These are phyloP conservation scores for Erpetoichthys calabaricus DNA, from an alignment of 2,797 vertebrate genomes.

Conservation along the genomic window DNA sequence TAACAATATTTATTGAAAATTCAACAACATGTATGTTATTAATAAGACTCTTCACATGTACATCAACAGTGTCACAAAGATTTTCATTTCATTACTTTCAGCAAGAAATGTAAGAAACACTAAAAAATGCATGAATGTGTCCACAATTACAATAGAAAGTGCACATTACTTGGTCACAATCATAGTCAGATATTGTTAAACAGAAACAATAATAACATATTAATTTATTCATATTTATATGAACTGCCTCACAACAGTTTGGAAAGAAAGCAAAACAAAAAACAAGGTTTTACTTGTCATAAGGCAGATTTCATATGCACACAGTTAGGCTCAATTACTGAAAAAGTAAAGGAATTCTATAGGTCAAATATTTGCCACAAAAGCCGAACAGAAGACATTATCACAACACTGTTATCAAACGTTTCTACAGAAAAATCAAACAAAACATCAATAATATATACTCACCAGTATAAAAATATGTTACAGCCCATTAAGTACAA, in stretches of 20 bases:
- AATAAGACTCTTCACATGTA: conserved; percentile 63
- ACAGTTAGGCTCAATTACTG: conserved; percentile 23
- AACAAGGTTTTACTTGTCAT: conserved; percentile 62
- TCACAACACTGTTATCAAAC: conserved; percentile 51
- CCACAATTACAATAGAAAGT: conserved; percentile 72
- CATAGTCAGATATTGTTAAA: conserved; percentile 71
- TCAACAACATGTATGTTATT: conserved; percentile 42
- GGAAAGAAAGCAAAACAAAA: conserved; percentile 31
- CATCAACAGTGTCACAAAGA: conserved; percentile 77
- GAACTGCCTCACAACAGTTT: conserved; percentile 8
- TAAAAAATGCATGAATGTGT: conserved; percentile 69
- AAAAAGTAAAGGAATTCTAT: conserved; percentile 7
- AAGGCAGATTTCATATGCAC: conserved; percentile 71
- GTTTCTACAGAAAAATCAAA: conserved; percentile 41
- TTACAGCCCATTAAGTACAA: conserved; percentile 33
- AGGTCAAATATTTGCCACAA: conserved; percentile 8
- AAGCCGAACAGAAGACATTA: conserved; percentile 29
- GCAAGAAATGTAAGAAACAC: conserved; percentile 65
- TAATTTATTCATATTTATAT: conserved; percentile 12
- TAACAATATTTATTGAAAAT: conserved; percentile 10
- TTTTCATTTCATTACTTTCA: conserved; percentile 53
- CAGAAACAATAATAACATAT: conserved; percentile 28
- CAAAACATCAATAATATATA: conserved; percentile 47
- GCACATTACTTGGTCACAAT: conserved; percentile 73
- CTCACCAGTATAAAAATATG: conserved; percentile 51